Conservation (phyloP, 2,113 vertebrate species). For the Leucosticte australis region DNA sequence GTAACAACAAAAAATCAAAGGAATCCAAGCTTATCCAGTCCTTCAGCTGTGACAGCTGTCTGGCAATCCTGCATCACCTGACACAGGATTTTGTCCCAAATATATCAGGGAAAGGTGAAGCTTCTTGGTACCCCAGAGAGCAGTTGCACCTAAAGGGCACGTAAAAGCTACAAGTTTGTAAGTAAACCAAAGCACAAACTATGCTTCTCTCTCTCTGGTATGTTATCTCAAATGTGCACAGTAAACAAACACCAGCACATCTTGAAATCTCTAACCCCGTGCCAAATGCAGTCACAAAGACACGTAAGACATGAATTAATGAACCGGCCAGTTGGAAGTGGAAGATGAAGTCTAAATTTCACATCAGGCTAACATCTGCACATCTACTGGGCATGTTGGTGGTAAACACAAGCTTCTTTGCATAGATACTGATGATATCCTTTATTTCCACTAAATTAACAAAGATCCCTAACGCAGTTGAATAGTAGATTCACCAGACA, state of each 20-base stretch:
- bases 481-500: background rate
- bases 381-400: background rate
- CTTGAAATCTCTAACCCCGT: background rate
- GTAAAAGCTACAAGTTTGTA: background rate
- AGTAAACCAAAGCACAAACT: background rate
- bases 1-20: background rate
- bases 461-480: background rate
- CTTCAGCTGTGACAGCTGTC: background rate
- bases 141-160: background rate
- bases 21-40: background rate
- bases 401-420: background rate
- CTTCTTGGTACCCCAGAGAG: background rate
- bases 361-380: conserved; percentile 4
- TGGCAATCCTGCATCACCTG: background rate
- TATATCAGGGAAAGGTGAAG: background rate
- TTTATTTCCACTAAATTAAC: conserved; percentile 38
- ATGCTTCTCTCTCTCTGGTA: background rate
- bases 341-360: background rate
- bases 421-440: background rate
- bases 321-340: background rate
- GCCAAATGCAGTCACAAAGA: background rate
- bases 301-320: background rate
- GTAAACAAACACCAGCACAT: conserved; percentile 15
- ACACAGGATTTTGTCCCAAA: background rate
- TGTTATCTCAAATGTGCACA: background rate